Base-by-base conservation (phyloP, 2,888 invertebrate species). In the Tholera decimalis region DNA sequence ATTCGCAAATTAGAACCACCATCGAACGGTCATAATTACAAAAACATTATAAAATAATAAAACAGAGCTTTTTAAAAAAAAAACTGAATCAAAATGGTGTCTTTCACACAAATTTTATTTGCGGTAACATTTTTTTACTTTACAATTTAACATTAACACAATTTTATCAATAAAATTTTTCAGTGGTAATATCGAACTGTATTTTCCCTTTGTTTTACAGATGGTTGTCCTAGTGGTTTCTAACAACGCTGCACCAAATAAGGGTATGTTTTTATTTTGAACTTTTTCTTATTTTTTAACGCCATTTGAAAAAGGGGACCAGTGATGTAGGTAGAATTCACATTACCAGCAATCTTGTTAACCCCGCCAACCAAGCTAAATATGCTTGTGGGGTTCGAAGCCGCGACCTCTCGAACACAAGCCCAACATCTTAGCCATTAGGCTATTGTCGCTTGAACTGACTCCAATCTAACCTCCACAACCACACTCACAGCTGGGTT, bases 1-100 rank as follows among this genome's bases (percentile, higher is more conserved):
- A 72, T 55, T 58, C 71, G 50, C 51, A 51, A 46, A 64, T 50
- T 60, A 60, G 57, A 55, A 64, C 71, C 58, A 54, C 30, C 50
- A 55, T 44, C 13, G 51, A 71, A 55, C 72, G 55, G 72, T 56
- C 64, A 55, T 44, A 71, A 39, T 37, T 43, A 33, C 24, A 39
- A 35, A 43, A 54, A 41, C 35, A 55, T 41, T n/a, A n/a, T 58
- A 8, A 26, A 47, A 44, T 44, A 53, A 49, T 62, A 47, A 37
- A 33, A 28, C 44, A 41, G 35, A 35, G 13, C 15, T 15, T 18
- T 18, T n/a, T n/a, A n/a, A 5, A 1, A 9, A n/a, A 18, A n/a
- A 18, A 3, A 37, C n/a, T 39, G 20, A 50, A 50, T 28, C 30
- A 73, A 43, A 73, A 73, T 73, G 73, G 58, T 62, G 51, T 55